Conservation (phyloP, 2,797 vertebrate species). For the Pseudochromis fuscus region DNA sequence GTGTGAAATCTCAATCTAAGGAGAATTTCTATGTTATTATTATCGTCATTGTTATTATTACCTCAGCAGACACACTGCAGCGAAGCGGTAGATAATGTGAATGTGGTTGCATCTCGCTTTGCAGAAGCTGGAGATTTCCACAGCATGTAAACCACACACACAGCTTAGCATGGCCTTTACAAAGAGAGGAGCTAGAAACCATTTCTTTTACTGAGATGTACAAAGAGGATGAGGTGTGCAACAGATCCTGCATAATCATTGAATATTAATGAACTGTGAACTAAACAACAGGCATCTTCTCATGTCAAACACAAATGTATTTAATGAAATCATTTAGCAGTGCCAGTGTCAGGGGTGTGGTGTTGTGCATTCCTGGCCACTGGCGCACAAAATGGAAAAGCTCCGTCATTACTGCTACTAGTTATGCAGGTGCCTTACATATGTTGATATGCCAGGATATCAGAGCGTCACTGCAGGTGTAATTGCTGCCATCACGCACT, state of each 20-base stretch:
- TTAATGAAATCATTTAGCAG: neutral
- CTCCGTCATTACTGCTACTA: slow-evolving; percentile 1
- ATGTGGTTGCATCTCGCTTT: slow-evolving; percentile 14
- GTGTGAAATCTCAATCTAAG: neutral
- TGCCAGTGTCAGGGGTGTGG: neutral
- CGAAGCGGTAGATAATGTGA: neutral
- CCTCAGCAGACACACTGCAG: neutral
- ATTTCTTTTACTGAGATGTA: neutral
- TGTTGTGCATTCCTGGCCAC: neutral
- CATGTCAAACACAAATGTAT: neutral
- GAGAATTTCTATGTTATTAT: neutral
- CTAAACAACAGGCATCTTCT: neutral
- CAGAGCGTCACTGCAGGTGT: slow-evolving; percentile 17
- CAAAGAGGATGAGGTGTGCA: slow-evolving; percentile 1
- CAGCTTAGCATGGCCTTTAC: slow-evolving; percentile 9
- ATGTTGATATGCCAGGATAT: slow-evolving; percentile 3
- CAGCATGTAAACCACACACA: slow-evolving; percentile 15
- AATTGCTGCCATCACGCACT: slow-evolving; percentile 5
- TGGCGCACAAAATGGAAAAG: slow-evolving; percentile 5
- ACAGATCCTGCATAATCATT: neutral
- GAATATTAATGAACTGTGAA: neutral
- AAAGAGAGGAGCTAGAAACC: slow-evolving; percentile 4
- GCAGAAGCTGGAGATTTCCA: slow-evolving; percentile 30
- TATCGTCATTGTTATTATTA: neutral
- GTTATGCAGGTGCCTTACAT: neutral